Base-by-base conservation (phyloP, 2,888 invertebrate species). In the Hypolimnas misippus region DNA sequence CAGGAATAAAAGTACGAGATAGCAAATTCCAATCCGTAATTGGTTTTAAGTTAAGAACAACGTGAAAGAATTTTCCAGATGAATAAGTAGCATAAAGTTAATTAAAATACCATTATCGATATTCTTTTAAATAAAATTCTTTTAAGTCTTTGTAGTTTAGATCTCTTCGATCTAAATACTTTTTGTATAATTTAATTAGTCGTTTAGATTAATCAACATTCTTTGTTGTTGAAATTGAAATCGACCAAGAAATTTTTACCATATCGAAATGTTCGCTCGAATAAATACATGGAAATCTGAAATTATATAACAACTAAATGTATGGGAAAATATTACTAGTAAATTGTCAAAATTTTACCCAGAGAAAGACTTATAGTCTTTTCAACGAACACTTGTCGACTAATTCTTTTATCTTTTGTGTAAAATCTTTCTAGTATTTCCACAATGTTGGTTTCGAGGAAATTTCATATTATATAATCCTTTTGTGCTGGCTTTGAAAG, bases 391-490 rank as follows among this genome's bases (percentile, higher is more conserved):
- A 56, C 55, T 55, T 14, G 8, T 42, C 51, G 55, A 56, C 56
- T 62, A 62, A 62, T 60, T 60, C 59, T 54, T 60, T 60, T 60
- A 62, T 56, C 61, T 62, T 51, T 50, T 51, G 40, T 61, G 40
- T 42, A 62, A 62, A 51, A 56, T 56, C 61, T 56, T 62, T 62
- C 33, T 50, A 51, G 42, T 56, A 44, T 42, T 51, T 46, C 38
- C 38, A 50, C 25, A 59, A 52, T 10, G 58, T 52, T 59, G 40
- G 17, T 55, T 63, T 58, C 55, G 44, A 44, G 55, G 50, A 58
- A 55, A 40, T 56, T 52, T 55, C 31, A 51, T 57, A 50, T 60
- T 63, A 59, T 60, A 60, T 66, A 63, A 66, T 63, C 63, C 51
- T 60, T 50, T 57, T 54, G 49, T 35, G 49, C 49, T 29, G 25